A percentile compares a stretch with the other conserved stretches of the same genome.
These are phyloP conservation scores for Osmerus eperlanus DNA, from an alignment of 2,113 vertebrate genomes.

Conservation along the genomic window DNA sequence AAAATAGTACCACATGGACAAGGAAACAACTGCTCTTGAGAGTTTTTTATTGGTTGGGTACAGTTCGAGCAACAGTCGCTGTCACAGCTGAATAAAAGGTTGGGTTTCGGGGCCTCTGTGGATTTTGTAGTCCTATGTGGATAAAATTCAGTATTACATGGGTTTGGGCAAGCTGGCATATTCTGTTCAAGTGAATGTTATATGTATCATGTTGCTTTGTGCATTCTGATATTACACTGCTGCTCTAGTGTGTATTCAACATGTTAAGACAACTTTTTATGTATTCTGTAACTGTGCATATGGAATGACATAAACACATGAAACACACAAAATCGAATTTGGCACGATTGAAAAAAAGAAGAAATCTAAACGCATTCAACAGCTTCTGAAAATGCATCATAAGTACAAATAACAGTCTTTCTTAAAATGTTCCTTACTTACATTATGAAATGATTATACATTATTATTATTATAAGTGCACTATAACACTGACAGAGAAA, in stretches of 20 bases:
- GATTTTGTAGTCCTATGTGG: constrained; percentile 1
- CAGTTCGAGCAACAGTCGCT: constrained; percentile 52
- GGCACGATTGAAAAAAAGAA: no score
- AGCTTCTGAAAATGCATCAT: no score
- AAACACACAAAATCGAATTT: not conserved
- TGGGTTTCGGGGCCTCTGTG: constrained; percentile 44
- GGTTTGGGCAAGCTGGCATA: no score
- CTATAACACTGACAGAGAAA: not conserved
- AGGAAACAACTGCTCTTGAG: constrained; percentile 63
- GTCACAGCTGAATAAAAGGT: constrained; percentile 60
- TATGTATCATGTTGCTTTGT: no score
- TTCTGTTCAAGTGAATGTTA: no score
- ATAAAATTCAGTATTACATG: not conserved
- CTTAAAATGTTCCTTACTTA: not conserved
- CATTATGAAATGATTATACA: no score
- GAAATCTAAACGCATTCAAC: no score
- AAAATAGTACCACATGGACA: constrained; percentile 14
- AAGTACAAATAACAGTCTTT: no score
- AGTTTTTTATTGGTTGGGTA: constrained; percentile 51
- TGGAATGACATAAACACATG: not conserved
- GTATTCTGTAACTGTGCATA: not conserved
- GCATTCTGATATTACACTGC: not conserved
- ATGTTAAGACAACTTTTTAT: not conserved
- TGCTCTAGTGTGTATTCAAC: not conserved
- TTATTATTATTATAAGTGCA: no score